Base-by-base conservation (phyloP, 2,797 vertebrate genomes). In the Oryzias sinensis region DNA sequence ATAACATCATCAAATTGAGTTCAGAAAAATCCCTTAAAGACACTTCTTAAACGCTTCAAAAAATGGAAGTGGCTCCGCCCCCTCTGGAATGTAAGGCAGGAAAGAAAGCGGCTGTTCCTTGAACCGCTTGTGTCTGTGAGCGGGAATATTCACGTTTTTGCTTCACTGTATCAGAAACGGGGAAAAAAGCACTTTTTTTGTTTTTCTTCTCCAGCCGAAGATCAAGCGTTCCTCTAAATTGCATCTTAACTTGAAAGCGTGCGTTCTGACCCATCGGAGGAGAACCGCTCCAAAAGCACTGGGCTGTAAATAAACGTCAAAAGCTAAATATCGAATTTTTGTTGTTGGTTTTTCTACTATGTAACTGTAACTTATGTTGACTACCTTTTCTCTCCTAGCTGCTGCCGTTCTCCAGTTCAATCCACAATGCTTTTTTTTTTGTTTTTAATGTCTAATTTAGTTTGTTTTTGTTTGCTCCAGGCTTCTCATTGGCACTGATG, bases 251-350 rank as follows among this genome's bases (percentile, higher is more conserved):
- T 70, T 67, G 62, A 75, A 68, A 4, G 65, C 49, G 82, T 88
- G 83, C 85, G 87, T 89, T 91, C 80, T 83, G 85, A 91, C 87
- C 89, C 83, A 88, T 92, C 83, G 82, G 74, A 77, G 55, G 71
- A 70, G 76, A 62, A 72, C 53, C 81, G 85, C 84, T 87, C 85
- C 69, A 79, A 86, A 93, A 90, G 93, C 95, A 93, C 93, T 94
- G 94, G 91, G 90, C 93, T 97, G 93, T 97, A 95, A 76, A 95
- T 95, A 96, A 90, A 77, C 88, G 78, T 65, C 46, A 16, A 72
- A 84, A 66, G 53, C 46, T 58, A 18, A 79, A 67, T 77, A 68
- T 88, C 83, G 70, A 79, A 56, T 76, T 82, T 85, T 83, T 86
- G 87, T 93, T 94, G 73, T 90, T 86, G 79, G 71, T 86, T 89